phyloP scores from a whole-genome alignment of 2,113 vertebrate genomes.

The Smithornis capensis region DNA sequence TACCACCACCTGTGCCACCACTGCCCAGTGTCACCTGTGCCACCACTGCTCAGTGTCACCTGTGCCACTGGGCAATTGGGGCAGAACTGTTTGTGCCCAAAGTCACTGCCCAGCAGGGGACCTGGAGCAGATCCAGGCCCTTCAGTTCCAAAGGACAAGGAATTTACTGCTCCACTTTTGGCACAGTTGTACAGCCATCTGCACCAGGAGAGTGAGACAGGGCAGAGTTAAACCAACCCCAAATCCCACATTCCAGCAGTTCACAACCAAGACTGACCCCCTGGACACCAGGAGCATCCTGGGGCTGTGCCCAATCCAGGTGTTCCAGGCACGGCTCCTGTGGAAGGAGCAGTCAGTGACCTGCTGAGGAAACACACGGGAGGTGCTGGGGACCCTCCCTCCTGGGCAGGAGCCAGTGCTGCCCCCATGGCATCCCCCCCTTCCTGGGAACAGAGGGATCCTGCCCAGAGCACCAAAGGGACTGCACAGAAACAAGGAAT shows the following conservation, averaged over 20 bases:
- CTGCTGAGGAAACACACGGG: rapidly evolving
- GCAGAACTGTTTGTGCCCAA: neutral
- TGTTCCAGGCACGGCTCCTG: rapidly evolving
- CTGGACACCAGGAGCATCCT: rapidly evolving
- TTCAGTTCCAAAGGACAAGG: neutral
- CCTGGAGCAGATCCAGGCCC: neutral
- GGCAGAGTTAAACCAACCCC: neutral
- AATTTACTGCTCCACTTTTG: neutral
- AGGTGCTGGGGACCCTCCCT: neutral
- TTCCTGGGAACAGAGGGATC: rapidly evolving
- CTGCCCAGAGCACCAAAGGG: neutral
- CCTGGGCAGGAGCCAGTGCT: neutral
- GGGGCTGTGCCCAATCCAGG: rapidly evolving
- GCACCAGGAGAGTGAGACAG: rapidly evolving
- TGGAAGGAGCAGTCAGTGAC: neutral
- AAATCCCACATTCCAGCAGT: rapidly evolving
- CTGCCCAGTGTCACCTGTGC: neutral
- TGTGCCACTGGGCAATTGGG: rapidly evolving
- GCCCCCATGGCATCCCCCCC: neutral
- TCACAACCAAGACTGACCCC: rapidly evolving
- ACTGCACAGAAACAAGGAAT: neutral
- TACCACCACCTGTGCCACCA: no score
- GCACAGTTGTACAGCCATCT: neutral
- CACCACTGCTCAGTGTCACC: neutral
- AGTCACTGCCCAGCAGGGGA: neutral